phyloP scores from a whole-genome alignment of 2,113 vertebrate species.

The Oreochromis aureus region DNA sequence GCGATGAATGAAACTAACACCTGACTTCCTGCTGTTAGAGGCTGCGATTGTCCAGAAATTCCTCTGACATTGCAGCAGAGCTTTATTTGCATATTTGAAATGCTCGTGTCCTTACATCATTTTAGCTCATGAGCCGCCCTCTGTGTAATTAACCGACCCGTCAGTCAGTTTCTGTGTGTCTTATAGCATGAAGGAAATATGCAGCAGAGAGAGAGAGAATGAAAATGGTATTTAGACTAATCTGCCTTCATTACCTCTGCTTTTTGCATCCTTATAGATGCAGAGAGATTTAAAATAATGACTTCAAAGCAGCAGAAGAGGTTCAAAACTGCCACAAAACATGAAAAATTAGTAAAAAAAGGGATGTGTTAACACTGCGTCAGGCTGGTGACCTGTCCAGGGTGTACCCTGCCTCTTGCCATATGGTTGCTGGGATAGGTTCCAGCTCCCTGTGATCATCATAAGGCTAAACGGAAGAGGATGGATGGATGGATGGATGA shows the following conservation, averaged over 20 bases:
- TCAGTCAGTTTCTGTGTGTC: slow-evolving; percentile 10
- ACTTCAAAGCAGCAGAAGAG: not conserved
- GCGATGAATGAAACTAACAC: slow-evolving; percentile 39
- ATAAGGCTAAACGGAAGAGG: not conserved
- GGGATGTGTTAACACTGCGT: not conserved
- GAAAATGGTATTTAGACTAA: not conserved
- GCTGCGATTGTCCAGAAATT: slow-evolving; percentile 30
- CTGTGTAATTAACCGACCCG: slow-evolving; percentile 24
- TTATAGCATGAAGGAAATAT: slow-evolving; percentile 1
- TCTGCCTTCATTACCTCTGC: not conserved
- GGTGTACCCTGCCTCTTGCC: not conserved
- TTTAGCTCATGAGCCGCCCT: not conserved
- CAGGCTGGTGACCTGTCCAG: not conserved
- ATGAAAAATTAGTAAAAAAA: not conserved
- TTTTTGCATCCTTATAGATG: not conserved
- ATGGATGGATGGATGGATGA: not conserved
- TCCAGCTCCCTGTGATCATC: not conserved
- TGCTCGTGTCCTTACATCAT: slow-evolving; percentile 50
- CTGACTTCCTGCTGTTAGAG: slow-evolving; percentile 36
- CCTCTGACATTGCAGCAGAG: slow-evolving; percentile 35
- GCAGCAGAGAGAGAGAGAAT: not conserved
- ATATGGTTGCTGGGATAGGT: not conserved
- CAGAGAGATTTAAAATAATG: not conserved
- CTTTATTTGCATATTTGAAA: slow-evolving; percentile 50
- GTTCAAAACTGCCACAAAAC: not conserved